Conservation (phyloP, 2,888 invertebrate genomes). For the Pimpla rufipes region DNA sequence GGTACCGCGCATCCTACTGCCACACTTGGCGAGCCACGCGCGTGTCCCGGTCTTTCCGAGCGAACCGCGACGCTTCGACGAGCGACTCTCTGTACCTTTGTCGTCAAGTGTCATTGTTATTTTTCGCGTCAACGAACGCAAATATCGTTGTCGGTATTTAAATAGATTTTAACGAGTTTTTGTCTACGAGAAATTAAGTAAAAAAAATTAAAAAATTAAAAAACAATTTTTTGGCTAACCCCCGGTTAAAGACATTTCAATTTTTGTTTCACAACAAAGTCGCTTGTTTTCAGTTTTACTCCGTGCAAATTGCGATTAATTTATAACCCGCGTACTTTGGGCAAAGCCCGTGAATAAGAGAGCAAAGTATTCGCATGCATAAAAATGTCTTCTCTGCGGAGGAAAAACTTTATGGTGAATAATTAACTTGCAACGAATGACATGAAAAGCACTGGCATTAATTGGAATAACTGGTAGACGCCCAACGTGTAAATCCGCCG, state of each 20-base stretch:
- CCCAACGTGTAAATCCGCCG: slow-evolving; percentile 26
- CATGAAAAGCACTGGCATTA: neutral
- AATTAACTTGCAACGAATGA: neutral
- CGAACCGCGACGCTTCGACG: slow-evolving; percentile 16
- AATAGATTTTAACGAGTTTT: neutral
- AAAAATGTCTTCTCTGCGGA: slow-evolving; percentile 1
- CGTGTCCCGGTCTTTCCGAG: slow-evolving; percentile 33
- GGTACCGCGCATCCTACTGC: slow-evolving; percentile 84
- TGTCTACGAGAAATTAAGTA: neutral
- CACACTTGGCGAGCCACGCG: slow-evolving; percentile 80
- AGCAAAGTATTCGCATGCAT: neutral
- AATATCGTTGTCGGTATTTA: neutral
- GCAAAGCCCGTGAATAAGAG: too few relatives aligned
- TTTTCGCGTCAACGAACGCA: slow-evolving; percentile 27
- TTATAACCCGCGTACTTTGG: neutral
- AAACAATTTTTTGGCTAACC: too few relatives aligned
- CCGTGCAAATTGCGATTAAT: neutral
- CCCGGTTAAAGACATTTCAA: too few relatives aligned
- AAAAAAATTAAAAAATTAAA: neutral
- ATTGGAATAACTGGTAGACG: neutral
- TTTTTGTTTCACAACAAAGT: neutral
- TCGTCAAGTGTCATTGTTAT: slow-evolving; percentile 40
- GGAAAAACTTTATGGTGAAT: neutral
- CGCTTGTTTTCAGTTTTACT: neutral
- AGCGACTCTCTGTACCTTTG: slow-evolving; percentile 6